Conservation (phyloP, 2,888 invertebrate genomes). For the Rapana venosa region DNA sequence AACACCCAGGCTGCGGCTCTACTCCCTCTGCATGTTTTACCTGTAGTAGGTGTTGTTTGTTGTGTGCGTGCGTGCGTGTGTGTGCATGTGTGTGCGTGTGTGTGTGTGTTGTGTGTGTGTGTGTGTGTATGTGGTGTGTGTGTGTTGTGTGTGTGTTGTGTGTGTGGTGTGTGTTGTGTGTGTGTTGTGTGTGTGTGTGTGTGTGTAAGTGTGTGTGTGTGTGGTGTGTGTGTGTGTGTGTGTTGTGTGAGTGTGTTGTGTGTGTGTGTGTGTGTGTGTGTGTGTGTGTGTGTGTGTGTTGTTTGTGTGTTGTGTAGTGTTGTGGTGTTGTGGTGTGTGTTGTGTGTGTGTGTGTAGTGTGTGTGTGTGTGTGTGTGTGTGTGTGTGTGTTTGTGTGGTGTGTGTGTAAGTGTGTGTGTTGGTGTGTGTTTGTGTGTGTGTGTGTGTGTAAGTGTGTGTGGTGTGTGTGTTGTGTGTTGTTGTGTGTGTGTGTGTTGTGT, state of each 20-base stretch:
- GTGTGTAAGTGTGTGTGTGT: background rate
- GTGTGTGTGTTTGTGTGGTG: too few relatives aligned
- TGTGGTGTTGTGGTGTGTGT: background rate
- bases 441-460: too few relatives aligned
- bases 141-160: background rate
- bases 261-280: background rate
- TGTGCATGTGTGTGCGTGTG: background rate
- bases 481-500: too few relatives aligned
- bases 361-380: too few relatives aligned
- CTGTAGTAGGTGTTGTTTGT: slow-evolving; percentile 49
- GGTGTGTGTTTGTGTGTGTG: too few relatives aligned
- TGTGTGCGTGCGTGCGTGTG: background rate
- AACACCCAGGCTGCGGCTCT: slow-evolving; percentile 36
- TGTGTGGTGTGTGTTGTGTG: background rate
- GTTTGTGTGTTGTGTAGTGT: background rate
- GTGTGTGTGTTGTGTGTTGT: too few relatives aligned
- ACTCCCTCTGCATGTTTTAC: slow-evolving; percentile 51
- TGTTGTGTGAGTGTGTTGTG: background rate
- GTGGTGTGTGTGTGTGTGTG: too few relatives aligned
- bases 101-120: slow-evolving; percentile 4
- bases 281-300: background rate
- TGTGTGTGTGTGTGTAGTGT: too few relatives aligned
- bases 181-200: background rate
- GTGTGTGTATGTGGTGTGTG: background rate
- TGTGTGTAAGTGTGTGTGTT: too few relatives aligned